Evolutionary conservation across 64 coral and sea anemone species (phyloP), one percentile per base, ranked within the genome.

Genomic region (Montipora cactus): DNA sequence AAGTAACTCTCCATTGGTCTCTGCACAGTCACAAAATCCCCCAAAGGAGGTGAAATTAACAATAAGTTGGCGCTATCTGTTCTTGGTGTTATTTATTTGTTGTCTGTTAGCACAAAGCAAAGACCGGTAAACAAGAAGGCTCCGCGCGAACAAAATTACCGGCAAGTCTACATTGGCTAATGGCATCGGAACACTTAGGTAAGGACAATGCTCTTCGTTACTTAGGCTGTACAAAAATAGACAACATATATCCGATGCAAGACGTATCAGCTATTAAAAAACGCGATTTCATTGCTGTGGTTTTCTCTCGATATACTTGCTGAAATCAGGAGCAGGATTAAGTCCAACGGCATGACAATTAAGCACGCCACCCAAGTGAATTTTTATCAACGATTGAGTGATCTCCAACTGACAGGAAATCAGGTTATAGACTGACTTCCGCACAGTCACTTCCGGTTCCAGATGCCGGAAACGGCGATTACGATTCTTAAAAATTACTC

Each of bases 201-300:
- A 11, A 5, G 47, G 47, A 82, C 16, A 78, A 49, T 49, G 57
- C 21, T 81, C 11, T 57, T 14, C 22, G 12, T 49, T 11, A 50
- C 51, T 22, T 2, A 2, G 45, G 46, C 45, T 86, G 10, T 86
- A 86, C 82, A 86, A 71, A 86, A 86, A 71, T 86, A 72, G 66
- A 70, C 82, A 72, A 72, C 82, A 84, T 86, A 86, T 18, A 86
- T 86, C 66, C 71, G 82, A 49, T 71, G 44, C 82, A 71, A 23
- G 82, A 70, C 45, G 66, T 86, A 15, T 71, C 45, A 72, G 61
- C 44, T 70, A 49, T 21, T 71, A 22, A 52, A 86, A 84, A 86
- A 86, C 37, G n/a, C 82, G 52, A 86, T 72, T 51, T 72, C 46
- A 49, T 64, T 10, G 49, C 73, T 22, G 8, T 49, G 66, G 45